Evolutionary conservation across 1,140 invertebrate species (phyloP).

Genomic region (Melipona quadrifasciata): DNA sequence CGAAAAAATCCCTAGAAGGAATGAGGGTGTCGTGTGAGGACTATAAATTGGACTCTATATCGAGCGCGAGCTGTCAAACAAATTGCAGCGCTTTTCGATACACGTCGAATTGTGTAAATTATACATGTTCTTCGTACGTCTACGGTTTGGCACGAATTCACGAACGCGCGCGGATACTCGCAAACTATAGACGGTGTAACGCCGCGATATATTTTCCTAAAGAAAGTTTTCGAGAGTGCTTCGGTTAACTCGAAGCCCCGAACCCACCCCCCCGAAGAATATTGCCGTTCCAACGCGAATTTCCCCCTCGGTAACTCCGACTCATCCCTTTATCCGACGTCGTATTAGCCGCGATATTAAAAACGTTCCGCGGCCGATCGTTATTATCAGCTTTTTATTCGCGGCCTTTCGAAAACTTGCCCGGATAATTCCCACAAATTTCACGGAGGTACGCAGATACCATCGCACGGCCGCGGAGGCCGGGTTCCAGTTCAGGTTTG

Average conservation of each 20-base stretch:
- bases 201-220: constrained; percentile 14
- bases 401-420: not conserved
- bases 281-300: not conserved
- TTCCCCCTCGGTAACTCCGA: not conserved
- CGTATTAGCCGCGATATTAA: not conserved
- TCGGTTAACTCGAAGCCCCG: not conserved
- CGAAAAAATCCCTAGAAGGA: no score
- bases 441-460: not conserved
- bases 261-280: not conserved
- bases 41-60: no score
- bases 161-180: no score
- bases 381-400: not conserved
- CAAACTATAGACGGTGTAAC: no score
- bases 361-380: not conserved
- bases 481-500: not conserved
- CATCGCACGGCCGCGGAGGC: no score
- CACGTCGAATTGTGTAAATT: no score
- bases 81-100: no score
- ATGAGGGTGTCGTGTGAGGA: no score
- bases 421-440: not conserved
- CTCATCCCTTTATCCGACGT: not conserved
- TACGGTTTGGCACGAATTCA: no score
- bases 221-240: constrained; percentile 3
- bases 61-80: no score
- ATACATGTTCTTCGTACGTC: no score